phyloP scores from a whole-genome alignment of 2,113 vertebrate species.

The Aspiorhynchus laticeps region DNA sequence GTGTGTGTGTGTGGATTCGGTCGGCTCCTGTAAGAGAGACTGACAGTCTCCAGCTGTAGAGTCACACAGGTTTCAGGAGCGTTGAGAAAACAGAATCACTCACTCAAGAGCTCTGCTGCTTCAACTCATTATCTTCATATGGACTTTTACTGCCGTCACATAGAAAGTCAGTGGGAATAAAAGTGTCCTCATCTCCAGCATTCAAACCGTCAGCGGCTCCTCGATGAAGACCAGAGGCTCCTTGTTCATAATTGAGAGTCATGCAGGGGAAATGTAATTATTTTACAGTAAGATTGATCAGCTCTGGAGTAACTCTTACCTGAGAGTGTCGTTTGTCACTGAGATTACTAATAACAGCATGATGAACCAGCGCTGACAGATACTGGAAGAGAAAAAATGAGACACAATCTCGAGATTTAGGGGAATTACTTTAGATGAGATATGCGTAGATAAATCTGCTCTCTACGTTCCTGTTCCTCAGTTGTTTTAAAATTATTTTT shows the following conservation, averaged over 20 bases:
- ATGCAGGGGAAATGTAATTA: slow-evolving; percentile 14
- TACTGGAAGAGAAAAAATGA: slow-evolving; percentile 30
- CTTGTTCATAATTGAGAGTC: slow-evolving; percentile 15
- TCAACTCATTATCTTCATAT: background rate
- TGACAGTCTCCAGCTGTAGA: too few species aligned
- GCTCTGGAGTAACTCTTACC: background rate
- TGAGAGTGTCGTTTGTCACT: slow-evolving; percentile 20
- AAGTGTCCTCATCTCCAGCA: background rate
- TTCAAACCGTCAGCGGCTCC: background rate
- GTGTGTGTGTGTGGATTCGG: too few species aligned
- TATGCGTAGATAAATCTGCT: background rate
- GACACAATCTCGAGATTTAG: slow-evolving; percentile 44
- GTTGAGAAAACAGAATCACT: background rate
- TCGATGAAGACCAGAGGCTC: background rate
- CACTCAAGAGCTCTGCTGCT: background rate
- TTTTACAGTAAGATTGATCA: slow-evolving; percentile 31
- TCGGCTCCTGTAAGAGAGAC: too few species aligned
- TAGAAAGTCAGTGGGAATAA: background rate
- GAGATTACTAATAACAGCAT: slow-evolving; percentile 27
- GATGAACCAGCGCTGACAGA: slow-evolving; percentile 31
- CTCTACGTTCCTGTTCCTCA: background rate
- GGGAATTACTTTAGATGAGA: slow-evolving; percentile 24
- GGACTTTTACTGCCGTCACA: background rate
- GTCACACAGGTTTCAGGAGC: too few species aligned
- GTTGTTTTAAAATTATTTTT: too few species aligned